phyloP scores from a whole-genome alignment of 2,113 vertebrate genomes.

The Menura novaehollandiae region DNA sequence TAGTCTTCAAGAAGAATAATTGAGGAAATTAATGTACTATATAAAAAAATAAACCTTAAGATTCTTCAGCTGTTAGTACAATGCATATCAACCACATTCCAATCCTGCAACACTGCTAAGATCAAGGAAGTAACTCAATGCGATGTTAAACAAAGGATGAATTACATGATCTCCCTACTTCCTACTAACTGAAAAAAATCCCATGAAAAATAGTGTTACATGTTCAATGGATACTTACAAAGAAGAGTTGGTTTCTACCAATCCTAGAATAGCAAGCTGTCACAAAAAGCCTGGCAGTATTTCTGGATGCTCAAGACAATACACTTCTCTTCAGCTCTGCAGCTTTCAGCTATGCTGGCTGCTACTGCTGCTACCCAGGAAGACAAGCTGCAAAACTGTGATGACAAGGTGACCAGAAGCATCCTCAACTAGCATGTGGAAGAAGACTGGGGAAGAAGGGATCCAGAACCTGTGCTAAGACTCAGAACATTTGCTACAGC shows the following conservation, averaged over 20 bases:
- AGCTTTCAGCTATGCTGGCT: background rate
- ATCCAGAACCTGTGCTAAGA: background rate
- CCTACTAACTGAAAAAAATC: background rate
- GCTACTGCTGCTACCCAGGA: background rate
- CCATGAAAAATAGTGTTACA: background rate
- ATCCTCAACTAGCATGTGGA: background rate
- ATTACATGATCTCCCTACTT: background rate
- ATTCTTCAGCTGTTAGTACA: background rate
- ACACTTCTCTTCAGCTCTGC: background rate
- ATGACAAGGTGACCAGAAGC: slow-evolving; percentile 9
- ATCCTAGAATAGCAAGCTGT: background rate
- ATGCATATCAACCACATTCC: background rate
- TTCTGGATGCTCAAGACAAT: background rate
- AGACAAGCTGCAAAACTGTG: background rate
- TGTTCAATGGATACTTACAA: background rate
- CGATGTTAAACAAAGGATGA: background rate
- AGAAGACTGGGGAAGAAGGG: background rate
- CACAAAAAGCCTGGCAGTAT: background rate
- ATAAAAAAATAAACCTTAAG: background rate
- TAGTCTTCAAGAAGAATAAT: background rate
- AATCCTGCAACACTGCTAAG: background rate
- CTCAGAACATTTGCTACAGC: background rate
- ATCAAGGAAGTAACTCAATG: background rate
- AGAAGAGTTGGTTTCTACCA: background rate
- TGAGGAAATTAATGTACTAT: background rate